Evolutionary conservation across 1,140 invertebrate genomes (phyloP).

Genomic region (Zaprionus kolodkinae): DNA sequence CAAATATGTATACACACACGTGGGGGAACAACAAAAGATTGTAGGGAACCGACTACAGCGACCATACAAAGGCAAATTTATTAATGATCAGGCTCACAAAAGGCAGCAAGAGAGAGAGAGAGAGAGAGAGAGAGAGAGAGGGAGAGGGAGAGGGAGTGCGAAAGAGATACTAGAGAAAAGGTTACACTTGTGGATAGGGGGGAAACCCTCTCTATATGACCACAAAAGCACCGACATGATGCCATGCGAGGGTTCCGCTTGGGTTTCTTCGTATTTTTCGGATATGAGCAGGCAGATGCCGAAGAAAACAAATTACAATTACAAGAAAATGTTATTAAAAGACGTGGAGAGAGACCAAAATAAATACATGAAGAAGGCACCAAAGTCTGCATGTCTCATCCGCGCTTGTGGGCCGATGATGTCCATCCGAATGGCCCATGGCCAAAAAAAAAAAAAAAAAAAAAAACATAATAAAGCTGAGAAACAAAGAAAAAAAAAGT

Average conservation of each 20-base stretch:
- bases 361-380: conserved; percentile 49
- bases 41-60: conserved; percentile 53
- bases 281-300: conserved; percentile 47
- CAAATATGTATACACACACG: conserved; percentile 48
- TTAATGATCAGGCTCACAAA: conserved; percentile 60
- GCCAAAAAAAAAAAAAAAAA: conserved; percentile 55
- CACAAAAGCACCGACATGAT: conserved; percentile 73
- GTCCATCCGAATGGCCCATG: conserved; percentile 61
- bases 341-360: conserved; percentile 55
- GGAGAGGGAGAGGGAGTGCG: conserved; percentile 30
- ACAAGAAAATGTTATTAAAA: conserved; percentile 84
- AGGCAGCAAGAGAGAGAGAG: conserved; percentile 30
- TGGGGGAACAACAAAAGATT: conserved; percentile 65
- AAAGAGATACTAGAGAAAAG: conserved; percentile 55
- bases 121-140: conserved; percentile 5
- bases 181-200: conserved; percentile 45
- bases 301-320: conserved; percentile 84
- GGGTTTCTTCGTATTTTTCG: conserved; percentile 18
- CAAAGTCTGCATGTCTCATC: conserved; percentile 38
- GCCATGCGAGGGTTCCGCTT: conserved; percentile 14
- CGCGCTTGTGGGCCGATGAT: conserved; percentile 44
- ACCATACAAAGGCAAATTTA: conserved; percentile 73
- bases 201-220: conserved; percentile 24
- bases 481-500: conserved; percentile 20
- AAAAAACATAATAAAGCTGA: conserved; percentile 28